phyloP scores from a whole-genome alignment of 2,888 invertebrate species.

The Macrophya annulata region DNA sequence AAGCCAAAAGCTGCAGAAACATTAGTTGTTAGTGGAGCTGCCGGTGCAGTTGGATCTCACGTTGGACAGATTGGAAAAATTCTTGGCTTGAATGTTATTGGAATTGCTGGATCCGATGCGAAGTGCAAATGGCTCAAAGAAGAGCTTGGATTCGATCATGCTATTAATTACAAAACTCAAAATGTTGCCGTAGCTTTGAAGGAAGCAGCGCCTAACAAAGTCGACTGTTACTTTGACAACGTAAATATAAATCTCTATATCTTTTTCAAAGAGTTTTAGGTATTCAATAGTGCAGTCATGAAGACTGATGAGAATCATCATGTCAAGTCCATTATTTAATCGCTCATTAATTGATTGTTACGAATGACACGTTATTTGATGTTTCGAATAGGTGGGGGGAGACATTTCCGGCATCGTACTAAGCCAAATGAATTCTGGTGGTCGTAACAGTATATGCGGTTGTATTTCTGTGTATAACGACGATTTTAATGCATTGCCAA shows the following conservation, averaged over 20 bases:
- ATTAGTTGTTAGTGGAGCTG: slow-evolving; percentile 88
- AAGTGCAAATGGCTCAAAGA: slow-evolving; percentile 86
- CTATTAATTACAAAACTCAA: slow-evolving; percentile 88
- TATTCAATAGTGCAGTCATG: neutral
- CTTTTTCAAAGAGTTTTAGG: neutral
- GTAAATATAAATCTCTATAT: slow-evolving; percentile 81
- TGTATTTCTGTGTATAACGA: slow-evolving; percentile 85
- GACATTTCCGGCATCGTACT: slow-evolving; percentile 83
- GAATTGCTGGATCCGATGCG: slow-evolving; percentile 82
- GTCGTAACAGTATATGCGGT: slow-evolving; percentile 85
- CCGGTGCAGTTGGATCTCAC: slow-evolving; percentile 79
- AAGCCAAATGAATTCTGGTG: slow-evolving; percentile 84
- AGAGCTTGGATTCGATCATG: slow-evolving; percentile 86
- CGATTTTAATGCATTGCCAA: slow-evolving; percentile 80
- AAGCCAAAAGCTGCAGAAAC: slow-evolving; percentile 87
- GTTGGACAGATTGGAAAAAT: too few relatives aligned
- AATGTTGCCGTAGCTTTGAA: slow-evolving; percentile 82
- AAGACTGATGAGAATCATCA: neutral
- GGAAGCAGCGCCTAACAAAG: slow-evolving; percentile 85
- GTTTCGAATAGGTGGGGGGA: slow-evolving; percentile 85
- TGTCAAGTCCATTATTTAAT: too few relatives aligned
- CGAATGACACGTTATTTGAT: too few relatives aligned
- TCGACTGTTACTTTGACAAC: slow-evolving; percentile 91
- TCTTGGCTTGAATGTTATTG: too few relatives aligned
- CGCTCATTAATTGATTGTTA: too few relatives aligned